Base-by-base conservation (phyloP, 2,888 invertebrate species). In the Lydus trimaculatus region DNA sequence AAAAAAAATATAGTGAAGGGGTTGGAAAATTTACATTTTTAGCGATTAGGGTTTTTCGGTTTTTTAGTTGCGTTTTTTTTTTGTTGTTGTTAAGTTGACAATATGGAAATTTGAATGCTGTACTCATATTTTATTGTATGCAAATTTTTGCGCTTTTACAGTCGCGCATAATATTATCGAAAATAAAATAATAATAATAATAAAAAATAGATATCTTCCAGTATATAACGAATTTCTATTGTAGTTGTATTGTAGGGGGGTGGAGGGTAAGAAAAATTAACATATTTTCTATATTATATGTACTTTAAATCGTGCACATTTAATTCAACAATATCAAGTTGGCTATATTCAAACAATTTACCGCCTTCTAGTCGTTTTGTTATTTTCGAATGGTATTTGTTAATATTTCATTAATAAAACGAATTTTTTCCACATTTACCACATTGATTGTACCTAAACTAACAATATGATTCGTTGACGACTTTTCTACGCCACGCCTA, bases 171-270 rank as follows among this genome's bases (percentile, higher is more conserved):
- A 48, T 48, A 48, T 48, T 20, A 48, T 20, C 20, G 48, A 23
- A 48, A 20, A 48, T 20, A 43, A 43, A 43, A 43, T 48, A 20
- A 48, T n/a, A 43, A 43, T n/a, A 43, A 43, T 7, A 17, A n/a
- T 17, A 43, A 13, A 17, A n/a, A 48, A 48, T 17, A 48, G 20
- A 48, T 60, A 67, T 70, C 62, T 66, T 58, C 48, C 33, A 28
- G 25, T 33, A 31, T 63, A 81, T 82, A 83, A 83, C 82, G 83
- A 82, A 83, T 82, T 82, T 82, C 82, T 82, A 83, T 82, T 81
- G n/a, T 43, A 43, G 17, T n/a, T 43, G 9, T 43, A n/a, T 7
- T 20, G 8, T 20, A 20, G 20, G 8, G 8, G 20, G 20, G n/a
- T 5, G 7, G 43, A n/a, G n/a, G 43, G 43, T 43, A 3, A 28